Evolutionary conservation across 1,140 invertebrate species (phyloP).

Genomic region (Drosophila tropicalis): DNA sequence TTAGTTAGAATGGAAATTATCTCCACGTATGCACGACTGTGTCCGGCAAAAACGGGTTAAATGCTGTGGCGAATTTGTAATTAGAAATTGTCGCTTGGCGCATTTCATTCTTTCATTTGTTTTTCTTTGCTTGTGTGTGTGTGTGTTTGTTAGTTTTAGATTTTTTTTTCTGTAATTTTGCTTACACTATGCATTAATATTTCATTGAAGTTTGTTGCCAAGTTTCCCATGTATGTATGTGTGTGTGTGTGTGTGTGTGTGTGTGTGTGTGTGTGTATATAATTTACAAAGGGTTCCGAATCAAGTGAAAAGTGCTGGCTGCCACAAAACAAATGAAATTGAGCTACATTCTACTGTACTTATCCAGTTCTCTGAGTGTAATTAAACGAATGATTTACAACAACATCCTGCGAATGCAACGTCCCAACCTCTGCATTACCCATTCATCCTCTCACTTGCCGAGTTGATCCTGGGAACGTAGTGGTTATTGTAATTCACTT

Average conservation of each 20-base stretch:
- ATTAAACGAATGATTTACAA: conserved; percentile 60
- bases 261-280: background rate
- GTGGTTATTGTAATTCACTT: conserved; percentile 43
- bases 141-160: conserved; percentile 49
- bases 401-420: conserved; percentile 12
- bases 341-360: background rate
- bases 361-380: conserved; percentile 4
- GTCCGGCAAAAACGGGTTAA: conserved; percentile 76
- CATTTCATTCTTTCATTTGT: conserved; percentile 72
- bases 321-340: background rate
- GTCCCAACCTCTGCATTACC: background rate
- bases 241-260: background rate
- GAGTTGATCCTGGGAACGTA: background rate
- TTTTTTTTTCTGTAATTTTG: conserved; percentile 54
- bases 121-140: conserved; percentile 18
- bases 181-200: conserved; percentile 58
- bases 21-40: conserved; percentile 47
- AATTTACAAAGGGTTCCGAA: conserved; percentile 16
- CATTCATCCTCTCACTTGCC: background rate
- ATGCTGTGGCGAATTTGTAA: conserved; percentile 81
- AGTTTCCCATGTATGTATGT: background rate
- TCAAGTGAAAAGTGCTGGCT: background rate
- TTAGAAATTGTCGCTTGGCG: conserved; percentile 81
- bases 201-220: conserved; percentile 60
- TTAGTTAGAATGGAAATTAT: conserved; percentile 70